Base-by-base conservation (phyloP, 2,888 invertebrate species). In the Noctuana brunneofusca region DNA sequence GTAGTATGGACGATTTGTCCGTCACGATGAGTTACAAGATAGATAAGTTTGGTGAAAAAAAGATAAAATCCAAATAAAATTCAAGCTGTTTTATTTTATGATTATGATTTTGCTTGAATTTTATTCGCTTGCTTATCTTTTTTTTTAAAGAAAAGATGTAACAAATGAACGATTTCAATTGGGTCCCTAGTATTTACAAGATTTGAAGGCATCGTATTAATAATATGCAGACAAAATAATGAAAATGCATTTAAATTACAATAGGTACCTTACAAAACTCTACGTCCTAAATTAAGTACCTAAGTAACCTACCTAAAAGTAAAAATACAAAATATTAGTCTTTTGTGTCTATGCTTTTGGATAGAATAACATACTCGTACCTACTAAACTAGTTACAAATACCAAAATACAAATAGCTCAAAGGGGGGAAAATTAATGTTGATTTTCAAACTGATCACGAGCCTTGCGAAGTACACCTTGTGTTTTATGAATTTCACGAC, bases 401-500 rank as follows among this genome's bases (percentile, higher is more conserved):
- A 41, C 11, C 41, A 41, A 41, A 41, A 14, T 6, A 41, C 1
- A 14, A 3, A 11, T 14, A 43, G 43, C n/a, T 18, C 43, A 43
- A 43, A 38, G 4, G 38, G 30, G 30, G 11, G 18, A n/a, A 18
- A 35, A 6, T 60, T 49, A 55, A 55, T 63, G 41, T 32, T 63
- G 56, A 69, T 86, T 88, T 79, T 95, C 95, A 79, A 96, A 92
- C 78, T 96, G 95, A 63, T 94, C 95, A 68, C 95, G 94, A 43
- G 95, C 96, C 84, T 94, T 94, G 65, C 95, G 94, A 65, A 96
- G 88, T 54, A 96, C 95, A 71, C 94, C 94, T 70, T 96, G 95
- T 22, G 96, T 96, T 86, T 96, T 95, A 76, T 95, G 94, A 72
- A 96, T 94, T 85, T 96, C 95, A 74, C 94, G 93, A 79, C 95